These are phyloP conservation scores for Urocolius indicus DNA, from an alignment of 2,113 vertebrate species.

Conservation along the genomic window DNA sequence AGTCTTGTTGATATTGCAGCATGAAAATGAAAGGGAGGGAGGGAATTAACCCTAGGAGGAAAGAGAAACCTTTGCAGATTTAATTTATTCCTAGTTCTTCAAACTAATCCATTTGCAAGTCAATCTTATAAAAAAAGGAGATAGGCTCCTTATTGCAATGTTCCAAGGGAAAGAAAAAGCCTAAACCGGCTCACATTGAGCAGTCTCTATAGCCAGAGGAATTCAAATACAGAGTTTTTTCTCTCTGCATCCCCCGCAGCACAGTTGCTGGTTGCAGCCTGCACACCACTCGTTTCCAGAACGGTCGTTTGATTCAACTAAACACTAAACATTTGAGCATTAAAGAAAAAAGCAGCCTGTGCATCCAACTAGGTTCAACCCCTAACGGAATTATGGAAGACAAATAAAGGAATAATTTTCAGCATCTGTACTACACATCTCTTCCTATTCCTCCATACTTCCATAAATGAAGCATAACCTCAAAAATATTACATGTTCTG, in stretches of 20 bases:
- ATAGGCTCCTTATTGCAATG: background rate
- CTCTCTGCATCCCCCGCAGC: background rate
- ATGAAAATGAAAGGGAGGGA: background rate
- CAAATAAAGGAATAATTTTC: background rate
- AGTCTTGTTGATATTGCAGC: conserved; percentile 26
- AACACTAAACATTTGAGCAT: background rate
- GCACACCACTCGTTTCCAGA: background rate
- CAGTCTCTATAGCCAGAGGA: background rate
- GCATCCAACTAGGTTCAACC: background rate
- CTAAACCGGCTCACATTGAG: background rate
- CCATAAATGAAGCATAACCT: background rate
- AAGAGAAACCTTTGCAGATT: conserved; percentile 26
- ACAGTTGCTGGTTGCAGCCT: background rate
- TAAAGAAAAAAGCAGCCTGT: background rate
- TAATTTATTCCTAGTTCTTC: conserved; percentile 41
- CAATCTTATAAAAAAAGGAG: background rate
- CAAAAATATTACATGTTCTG: background rate
- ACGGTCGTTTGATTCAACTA: background rate
- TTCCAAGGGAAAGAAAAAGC: background rate
- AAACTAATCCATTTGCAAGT: conserved; percentile 49
- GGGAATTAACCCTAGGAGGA: background rate
- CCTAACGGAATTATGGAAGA: background rate
- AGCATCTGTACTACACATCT: background rate
- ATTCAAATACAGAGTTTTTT: background rate
- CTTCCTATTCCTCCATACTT: background rate